Percentiles rank a stretch among this genome's conserved stretches.
phyloP scores from a whole-genome alignment of 2,888 invertebrate genomes.

The Arrhopalites spinosus region DNA sequence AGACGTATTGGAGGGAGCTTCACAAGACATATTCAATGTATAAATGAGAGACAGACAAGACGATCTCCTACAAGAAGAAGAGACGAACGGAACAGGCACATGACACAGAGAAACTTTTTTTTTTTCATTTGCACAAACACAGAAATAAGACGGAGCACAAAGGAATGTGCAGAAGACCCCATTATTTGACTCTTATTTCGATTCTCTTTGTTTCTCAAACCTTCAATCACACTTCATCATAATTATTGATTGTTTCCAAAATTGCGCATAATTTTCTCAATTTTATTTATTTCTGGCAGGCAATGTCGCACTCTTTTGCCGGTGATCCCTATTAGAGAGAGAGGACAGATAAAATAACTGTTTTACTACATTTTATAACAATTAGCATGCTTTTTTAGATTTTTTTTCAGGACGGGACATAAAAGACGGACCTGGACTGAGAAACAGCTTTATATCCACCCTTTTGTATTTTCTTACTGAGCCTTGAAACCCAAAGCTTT shows the following conservation, averaged over 20 bases:
- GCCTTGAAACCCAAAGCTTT: slow-evolving; percentile 88
- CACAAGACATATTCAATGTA: background rate
- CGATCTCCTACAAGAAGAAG: background rate
- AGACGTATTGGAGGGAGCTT: background rate
- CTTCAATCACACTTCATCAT: slow-evolving; percentile 19
- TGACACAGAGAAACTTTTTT: slow-evolving; percentile 4
- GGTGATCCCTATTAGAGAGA: slow-evolving; percentile 53
- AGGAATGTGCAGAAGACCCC: slow-evolving; percentile 51
- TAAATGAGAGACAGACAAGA: slow-evolving; percentile 14
- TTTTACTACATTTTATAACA: background rate
- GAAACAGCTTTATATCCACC: slow-evolving; percentile 80
- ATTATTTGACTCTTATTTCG: slow-evolving; percentile 18
- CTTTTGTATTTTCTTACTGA: slow-evolving; percentile 90
- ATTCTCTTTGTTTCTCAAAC: slow-evolving; percentile 19
- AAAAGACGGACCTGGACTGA: slow-evolving; percentile 53
- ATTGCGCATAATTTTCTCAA: slow-evolving; percentile 22
- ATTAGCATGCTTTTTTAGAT: background rate
- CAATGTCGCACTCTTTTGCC: slow-evolving; percentile 56
- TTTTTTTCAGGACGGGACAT: slow-evolving; percentile 25
- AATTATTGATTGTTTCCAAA: slow-evolving; percentile 26
- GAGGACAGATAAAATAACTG: background rate
- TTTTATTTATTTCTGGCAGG: slow-evolving; percentile 55
- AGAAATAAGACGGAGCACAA: slow-evolving; percentile 35
- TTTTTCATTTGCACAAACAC: background rate
- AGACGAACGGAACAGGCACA: slow-evolving; percentile 17